Base-by-base conservation (phyloP, 1,140 invertebrate genomes). In the Venustaconcha ellipsiformis region DNA sequence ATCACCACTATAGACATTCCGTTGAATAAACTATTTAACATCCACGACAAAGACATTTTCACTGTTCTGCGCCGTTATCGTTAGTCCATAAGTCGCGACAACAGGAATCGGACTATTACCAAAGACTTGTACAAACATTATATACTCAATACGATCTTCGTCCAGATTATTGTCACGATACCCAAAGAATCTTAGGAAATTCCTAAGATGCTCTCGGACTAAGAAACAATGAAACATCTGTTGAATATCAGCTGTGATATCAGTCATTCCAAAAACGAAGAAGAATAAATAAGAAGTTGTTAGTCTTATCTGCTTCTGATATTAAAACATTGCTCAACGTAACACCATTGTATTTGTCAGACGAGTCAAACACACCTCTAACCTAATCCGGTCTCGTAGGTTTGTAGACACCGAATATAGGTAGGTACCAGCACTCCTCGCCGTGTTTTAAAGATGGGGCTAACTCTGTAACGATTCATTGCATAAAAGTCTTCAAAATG, bases 391-490 rank as follows among this genome's bases (percentile, higher is more conserved):
- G 78, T 69, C 80, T 82, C 62, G 80, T 78, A 1, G 76, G 81
- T n/a, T 82, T 76, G 59, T 76, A 80, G 5, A 83, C 78, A 8
- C 70, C 82, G 74, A 82, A 82, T 0, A 82, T 66, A 5, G 72
- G 80, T 23, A 82, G 48, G 68, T 76, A 80, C 78, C 78, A 78
- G 60, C 70, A 80, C 57, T 82, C 80, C 56, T 17, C 56, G n/a
- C 18, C n/a, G 3, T 62, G 20, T 18, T 55, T 17, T 58, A 76
- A 56, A 23, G 15, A 0, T 37, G 72, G 79, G 5, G 74, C 74
- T 64, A 62, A 56, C 64, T 79, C 74, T 30, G 73, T 59, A n/a
- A 80, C 48, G 14, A 76, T 12, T 11, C 77, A 73, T 15, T 59
- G 14, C 76, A 78, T 78, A 37, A 74, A 78, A 2, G 71, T 71